Evolutionary conservation across 2,113 vertebrate genomes (phyloP), one percentile per base, ranked within the genome.

Genomic region (Mirounga angustirostris): DNA sequence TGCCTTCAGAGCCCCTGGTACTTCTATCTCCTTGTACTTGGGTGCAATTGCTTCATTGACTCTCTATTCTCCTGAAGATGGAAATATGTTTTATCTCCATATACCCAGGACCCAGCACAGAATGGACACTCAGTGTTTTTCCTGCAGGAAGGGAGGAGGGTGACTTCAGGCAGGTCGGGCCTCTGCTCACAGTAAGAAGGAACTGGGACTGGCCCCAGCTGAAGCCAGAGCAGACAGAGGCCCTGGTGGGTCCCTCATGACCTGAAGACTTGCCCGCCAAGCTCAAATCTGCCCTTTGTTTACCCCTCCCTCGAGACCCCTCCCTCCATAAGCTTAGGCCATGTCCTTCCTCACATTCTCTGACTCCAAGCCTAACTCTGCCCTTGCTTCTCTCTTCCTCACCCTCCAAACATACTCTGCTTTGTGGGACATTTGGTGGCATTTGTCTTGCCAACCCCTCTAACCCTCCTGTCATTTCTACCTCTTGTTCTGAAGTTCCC

Each of bases 31-130:
- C 59, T 88, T 63, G 58, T 28, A 6, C n/a, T 82, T 78, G 76
- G n/a, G 15, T 56, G 1, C 54, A 50, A 10, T 36, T 43, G 67
- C 58, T 59, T 65, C 2, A 1, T 30, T 28, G 11, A 71, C 13
- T 69, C 22, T 61, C 67, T 56, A 5, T 15, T 73, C 54, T 87
- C 21, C 52, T 94, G 30, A 58, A 78, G 43, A 79, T 11, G 9
- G 30, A 63, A 61, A 46, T 16, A 21, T 1, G 5, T 28, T 89
- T 61, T 26, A 10, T 76, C 50, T 91, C 58, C 9, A 4, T 18
- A 0, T 9, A 15, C 58, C 30, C 1, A 19, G n/a, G n/a, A 1
- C 21, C 12, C 3, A 10, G 61, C 4, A 36, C 16, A 18, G 5
- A 13, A 22, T 18, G 33, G 58, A 8, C 19, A 12, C 63, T 22